Conservation (phyloP, 2,888 invertebrate genomes). For the Ormyrus rosae region DNA sequence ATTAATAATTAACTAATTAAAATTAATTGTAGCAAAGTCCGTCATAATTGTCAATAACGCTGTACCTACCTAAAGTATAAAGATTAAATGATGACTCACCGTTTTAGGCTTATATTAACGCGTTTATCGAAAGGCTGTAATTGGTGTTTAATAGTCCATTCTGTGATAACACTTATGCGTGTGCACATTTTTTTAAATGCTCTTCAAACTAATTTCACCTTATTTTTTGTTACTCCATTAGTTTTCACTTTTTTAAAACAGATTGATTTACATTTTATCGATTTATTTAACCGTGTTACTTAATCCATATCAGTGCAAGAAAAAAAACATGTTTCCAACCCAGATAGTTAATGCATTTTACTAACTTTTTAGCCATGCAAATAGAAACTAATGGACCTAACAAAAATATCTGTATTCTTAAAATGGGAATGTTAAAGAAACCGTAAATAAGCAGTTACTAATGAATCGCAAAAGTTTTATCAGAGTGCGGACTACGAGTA, state of each 20-base stretch:
- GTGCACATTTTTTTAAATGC: conserved; percentile 1
- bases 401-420: too few species aligned
- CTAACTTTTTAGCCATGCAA: too few species aligned
- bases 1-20: conserved; percentile 58
- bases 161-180: conserved; percentile 33
- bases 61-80: conserved; percentile 64
- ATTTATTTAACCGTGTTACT: too few species aligned
- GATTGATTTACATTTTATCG: too few species aligned
- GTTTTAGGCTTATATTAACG: conserved; percentile 34
- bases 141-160: conserved; percentile 20
- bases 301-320: too few species aligned
- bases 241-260: too few species aligned
- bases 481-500: conserved; percentile 26
- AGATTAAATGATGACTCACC: conserved; percentile 17
- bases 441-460: conserved; percentile 15
- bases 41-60: conserved; percentile 72
- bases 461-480: conserved; percentile 42
- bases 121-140: conserved; percentile 43
- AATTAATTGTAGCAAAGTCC: conserved; percentile 65
- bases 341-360: too few species aligned
- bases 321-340: too few species aligned
- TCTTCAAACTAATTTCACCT: neutral
- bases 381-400: too few species aligned
- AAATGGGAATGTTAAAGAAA: too few species aligned
- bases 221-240: too few species aligned